Base-by-base conservation (phyloP, 2,113 vertebrate genomes). In the Ceuthmochares aereus region DNA sequence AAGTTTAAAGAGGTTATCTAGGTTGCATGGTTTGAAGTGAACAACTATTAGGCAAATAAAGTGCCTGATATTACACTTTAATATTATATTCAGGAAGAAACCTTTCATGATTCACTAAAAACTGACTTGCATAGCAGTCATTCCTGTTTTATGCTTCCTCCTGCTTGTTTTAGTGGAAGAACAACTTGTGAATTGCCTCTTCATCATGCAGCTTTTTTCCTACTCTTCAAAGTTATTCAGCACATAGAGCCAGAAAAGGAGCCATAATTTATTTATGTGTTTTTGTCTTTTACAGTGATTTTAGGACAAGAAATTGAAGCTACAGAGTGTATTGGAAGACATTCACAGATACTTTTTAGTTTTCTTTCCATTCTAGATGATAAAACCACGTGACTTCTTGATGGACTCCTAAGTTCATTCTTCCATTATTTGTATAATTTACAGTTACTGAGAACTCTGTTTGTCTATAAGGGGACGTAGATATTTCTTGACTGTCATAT, bases 401-500 rank as follows among this genome's bases (percentile, higher is more conserved):
- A 51, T 63, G 29, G 10, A 69, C 85, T 91, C 26, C 7, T 30
- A 58, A 77, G 30, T 58, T 80, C 3, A 4, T 89, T 89, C 26
- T 68, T 70, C 43, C 70, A 5, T 72, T 55, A n/a, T 8, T 62
- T 81, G 12, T 60, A 14, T 79, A 42, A 67, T 68, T 89, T 59
- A 42, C 12, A 49, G 20, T 70, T 36, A 66, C 17, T n/a, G 37
- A 79, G 25, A 80, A 27, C 12, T 60, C 25, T 60, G 10, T 34
- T 74, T 37, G 62, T 29, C 32, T 88, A 0, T 86, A 16, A 68
- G 42, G 74, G 23, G 63, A n/a, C n/a, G 6, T 22, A 54, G 12
- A 13, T 90, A 76, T 74, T 95, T 93, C 77, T 93, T 40, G 49
- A 90, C 84, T 95, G n/a, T 87, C 19, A 62, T 79, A 25, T 10